Evolutionary conservation across 2,888 invertebrate genomes (phyloP), one percentile per base, ranked within the genome.

Genomic region (Lasiommata megera): DNA sequence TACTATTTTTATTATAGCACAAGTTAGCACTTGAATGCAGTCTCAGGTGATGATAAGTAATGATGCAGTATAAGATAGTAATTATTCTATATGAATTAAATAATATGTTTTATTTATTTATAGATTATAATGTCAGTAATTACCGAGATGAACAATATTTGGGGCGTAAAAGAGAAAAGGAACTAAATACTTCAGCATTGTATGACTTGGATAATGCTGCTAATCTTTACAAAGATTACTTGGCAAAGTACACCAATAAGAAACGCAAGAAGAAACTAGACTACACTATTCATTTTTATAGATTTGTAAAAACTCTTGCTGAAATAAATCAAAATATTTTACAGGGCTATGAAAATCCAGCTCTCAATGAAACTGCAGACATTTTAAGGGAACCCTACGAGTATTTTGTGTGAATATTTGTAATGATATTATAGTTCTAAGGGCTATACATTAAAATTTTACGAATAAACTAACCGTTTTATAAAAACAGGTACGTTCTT

Each of bases 301-400:
- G 78, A 61, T 86, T 86, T 61, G 60, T 83, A 0, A 84, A 83
- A 69, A 77, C 78, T 0, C 59, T 84, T 1, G 72, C 72, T 0
- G 78, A 82, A 36, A 62, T 72, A 1, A 85, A 85, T 60, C 71
- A 66, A 59, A 66, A 72, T 11, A 23, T 18, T 38, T 14, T 2
- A 8, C 14, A 48, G 7, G 55, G 40, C n/a, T 18, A 17, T 12
- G 11, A n/a, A 14, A 44, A 43, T 18, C 36, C 0, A 11, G 14
- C 41, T 18, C 28, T 16, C 2, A 36, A 37, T 23, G 31, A 48
- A 48, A 46, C 38, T 31, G 52, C 52, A 5, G 46, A 38, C 23
- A n/a, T 46, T 5, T 11, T 54, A 34, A 48, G 34, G 14, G 14
- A 41, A 34, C 48, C 41, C 16, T 8, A 37, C 9, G 11, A 46